Evolutionary conservation across 2,888 invertebrate genomes (phyloP), one percentile per base, ranked within the genome.

Genomic region (Caenorhabditis becei): DNA sequence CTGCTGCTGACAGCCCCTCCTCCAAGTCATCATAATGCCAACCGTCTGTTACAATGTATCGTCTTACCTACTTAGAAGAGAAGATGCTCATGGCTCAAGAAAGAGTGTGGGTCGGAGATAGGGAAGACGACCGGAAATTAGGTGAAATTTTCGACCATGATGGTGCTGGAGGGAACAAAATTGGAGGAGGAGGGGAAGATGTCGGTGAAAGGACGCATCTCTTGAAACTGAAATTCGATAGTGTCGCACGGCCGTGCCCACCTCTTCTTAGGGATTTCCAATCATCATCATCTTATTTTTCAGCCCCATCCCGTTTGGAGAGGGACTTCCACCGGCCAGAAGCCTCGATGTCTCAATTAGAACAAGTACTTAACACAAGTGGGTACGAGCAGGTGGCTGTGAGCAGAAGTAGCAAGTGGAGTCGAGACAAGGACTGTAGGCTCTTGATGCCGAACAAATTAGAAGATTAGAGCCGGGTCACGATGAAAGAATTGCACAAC

Each of bases 31-130:
- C 59, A 71, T 78, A 78, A 78, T 78, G 53, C 78, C 78, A 78
- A 78, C 78, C 78, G 78, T 78, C 78, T 78, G 78, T 71, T 78
- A 71, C 71, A 71, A 78, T 71, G 71, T 78, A 71, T 78, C 71
- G 71, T 71, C 78, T 71, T 78, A 71, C 70, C 71, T 78, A 77
- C 77, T 77, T 70, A 69, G 37, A 37, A 54, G n/a, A 18, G 41
- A 24, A 53, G 28, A 62, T 11, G 26, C 49, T 24, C 24, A 47
- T 23, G 69, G 23, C 20, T n/a, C 28, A 24, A 23, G 28, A 35
- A 62, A 58, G 41, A 44, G 61, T 18, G 61, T 61, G 61, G 44
- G 14, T 7, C 44, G 28, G 61, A 47, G 56, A 37, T 35, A 44
- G 32, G 20, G 32, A 26, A 44, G 41, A 41, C 62, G 62, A 26